Base-by-base conservation (phyloP, 2,113 vertebrate genomes). In the Burhinus bistriatus region DNA sequence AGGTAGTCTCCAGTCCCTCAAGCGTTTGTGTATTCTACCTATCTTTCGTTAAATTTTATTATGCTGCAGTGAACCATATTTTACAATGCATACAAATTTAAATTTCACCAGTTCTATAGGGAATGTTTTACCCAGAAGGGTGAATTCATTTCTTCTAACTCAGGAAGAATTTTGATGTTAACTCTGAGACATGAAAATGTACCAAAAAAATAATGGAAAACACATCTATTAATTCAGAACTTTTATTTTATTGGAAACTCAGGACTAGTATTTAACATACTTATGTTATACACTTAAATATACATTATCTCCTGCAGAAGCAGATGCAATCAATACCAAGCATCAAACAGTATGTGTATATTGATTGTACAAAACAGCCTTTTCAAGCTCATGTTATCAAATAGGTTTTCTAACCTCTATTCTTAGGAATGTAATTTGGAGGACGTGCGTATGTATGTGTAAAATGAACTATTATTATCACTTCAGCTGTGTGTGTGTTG, bases 361-460 rank as follows among this genome's bases (percentile, higher is more conserved):
- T 87, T 57, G 84, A 93, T 90, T 88, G 66, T 27, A 80, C 22
- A 68, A 90, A 96, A 73, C 34, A 27, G 0, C 11, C 78, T 32
- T 89, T 95, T 72, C 77, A 86, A 45, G 83, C 20, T 87, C 55
- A 16, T 16, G 30, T 59, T 84, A 36, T 87, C 59, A 92, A 87
- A 93, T 34, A 89, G 21, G 61, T 95, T 95, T 87, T 61, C 72
- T 93, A 89, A 90, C 44, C 78, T 95, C 66, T 95, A 10, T 76
- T 79, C 65, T 84, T 51, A 84, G 79, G 70, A 83, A 65, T 0
- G 1, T 21, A 76, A 38, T 89, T 93, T 72, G 73, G 69, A 91
- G 25, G 36, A 47, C 82, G 47, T 93, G 77, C 45, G 3, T 49
- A 75, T 26, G 23, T 47, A 55, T 34, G 29, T 87, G 62, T 36